Conservation (phyloP, 2,888 invertebrate genomes). For the Melipona bicolor region DNA sequence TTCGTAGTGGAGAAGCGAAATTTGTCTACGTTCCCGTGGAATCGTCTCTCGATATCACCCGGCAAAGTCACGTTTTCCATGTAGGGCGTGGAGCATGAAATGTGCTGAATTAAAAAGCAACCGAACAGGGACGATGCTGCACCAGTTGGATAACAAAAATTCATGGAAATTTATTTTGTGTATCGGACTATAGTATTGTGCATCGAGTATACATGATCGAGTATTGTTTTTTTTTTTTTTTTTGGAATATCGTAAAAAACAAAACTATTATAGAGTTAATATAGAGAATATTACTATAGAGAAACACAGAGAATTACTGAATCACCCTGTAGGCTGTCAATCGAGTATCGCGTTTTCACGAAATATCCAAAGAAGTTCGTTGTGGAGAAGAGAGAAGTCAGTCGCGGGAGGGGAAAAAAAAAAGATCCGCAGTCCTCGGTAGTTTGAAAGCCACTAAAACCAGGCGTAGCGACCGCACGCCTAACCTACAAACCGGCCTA, state of each 20-base stretch:
- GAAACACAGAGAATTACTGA: background rate
- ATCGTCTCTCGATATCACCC: background rate
- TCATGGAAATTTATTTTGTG: background rate
- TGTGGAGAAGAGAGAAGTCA: too few species aligned
- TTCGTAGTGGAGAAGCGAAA: background rate
- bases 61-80: background rate
- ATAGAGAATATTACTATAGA: background rate
- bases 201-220: background rate
- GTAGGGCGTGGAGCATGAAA: background rate
- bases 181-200: background rate
- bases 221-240: background rate
- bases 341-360: background rate
- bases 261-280: too few species aligned
- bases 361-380: background rate
- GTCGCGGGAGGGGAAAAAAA: background rate
- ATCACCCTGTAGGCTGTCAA: background rate
- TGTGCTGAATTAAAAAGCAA: background rate
- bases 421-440: too few species aligned
- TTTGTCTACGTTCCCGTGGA: background rate
- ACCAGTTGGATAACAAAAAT: background rate
- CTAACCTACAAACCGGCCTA: constrained; percentile 10
- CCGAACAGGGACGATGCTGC: background rate
- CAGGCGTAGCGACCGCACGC: background rate
- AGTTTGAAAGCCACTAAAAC: background rate
- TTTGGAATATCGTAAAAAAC: background rate